A percentile compares a stretch with the other conserved stretches of the same genome.
These are phyloP conservation scores for Mythimna albipuncta DNA, from an alignment of 2,888 invertebrate genomes.

Conservation along the genomic window DNA sequence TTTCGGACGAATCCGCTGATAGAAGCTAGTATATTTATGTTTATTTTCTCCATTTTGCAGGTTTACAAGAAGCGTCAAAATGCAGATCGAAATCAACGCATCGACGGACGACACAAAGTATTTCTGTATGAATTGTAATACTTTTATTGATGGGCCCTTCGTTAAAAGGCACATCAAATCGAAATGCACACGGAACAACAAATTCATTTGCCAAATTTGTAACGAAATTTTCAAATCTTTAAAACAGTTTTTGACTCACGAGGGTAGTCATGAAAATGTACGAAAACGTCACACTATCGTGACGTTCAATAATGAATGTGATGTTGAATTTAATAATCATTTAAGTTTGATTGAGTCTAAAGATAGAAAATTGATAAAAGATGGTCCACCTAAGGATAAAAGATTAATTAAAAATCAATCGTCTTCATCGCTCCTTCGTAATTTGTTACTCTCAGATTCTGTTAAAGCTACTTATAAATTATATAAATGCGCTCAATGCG, in stretches of 20 bases:
- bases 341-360: conserved; percentile 28
- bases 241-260: conserved; percentile 27
- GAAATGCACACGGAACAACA: background rate
- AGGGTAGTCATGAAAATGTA: conserved; percentile 3
- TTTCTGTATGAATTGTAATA: conserved; percentile 43
- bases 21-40: too few species aligned
- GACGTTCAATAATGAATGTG: conserved; percentile 52
- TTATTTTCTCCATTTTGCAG: conserved; percentile 12
- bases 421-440: background rate
- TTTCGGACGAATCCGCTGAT: too few species aligned
- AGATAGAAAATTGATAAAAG: conserved; percentile 1
- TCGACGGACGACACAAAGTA: conserved; percentile 15
- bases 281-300: conserved; percentile 30
- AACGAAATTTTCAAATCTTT: conserved; percentile 2
- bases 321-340: conserved; percentile 44
- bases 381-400: too few species aligned
- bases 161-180: conserved; percentile 12
- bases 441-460: background rate
- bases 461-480: conserved; percentile 16
- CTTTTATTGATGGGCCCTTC: background rate
- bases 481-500: conserved; percentile 44
- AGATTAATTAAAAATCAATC: too few species aligned
- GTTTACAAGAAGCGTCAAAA: conserved; percentile 33
- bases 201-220: conserved; percentile 8
- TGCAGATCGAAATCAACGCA: conserved; percentile 20